Base-by-base conservation (phyloP, 2,797 vertebrate species). In the Spheniscus humboldti region DNA sequence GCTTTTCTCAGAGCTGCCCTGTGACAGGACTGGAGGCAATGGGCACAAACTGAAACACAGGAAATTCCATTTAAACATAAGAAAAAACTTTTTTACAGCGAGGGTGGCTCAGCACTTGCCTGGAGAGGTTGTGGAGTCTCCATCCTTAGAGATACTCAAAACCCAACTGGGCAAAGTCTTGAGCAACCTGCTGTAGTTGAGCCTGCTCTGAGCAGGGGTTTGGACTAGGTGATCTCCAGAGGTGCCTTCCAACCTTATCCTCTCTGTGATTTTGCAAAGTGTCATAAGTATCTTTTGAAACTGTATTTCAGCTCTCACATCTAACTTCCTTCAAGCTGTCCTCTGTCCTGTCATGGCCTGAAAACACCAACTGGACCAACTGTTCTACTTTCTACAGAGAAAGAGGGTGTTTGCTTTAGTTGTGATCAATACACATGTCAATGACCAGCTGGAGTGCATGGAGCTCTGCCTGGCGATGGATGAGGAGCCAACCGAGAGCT, bases 281-380 rank as follows among this genome's bases (percentile, higher is more conserved):
- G 8, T 41, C 60, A 13, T 8, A 25, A 50, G 6, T 28, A 18
- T 73, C 14, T 73, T 14, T 25, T 76, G 64, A 27, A 90, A 92
- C 35, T 5, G 0, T 71, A 8, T 90, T 86, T 86, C 27, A 66
- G 6, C 24, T 64, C 4, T 55, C 1, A 0, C 1, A 0, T 76
- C 85, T 59, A 25, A 3, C 37, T 60, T 71, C 63, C 55, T 88
- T 57, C 47, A 47, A 56, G 52, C 22, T 69, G 6, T 59, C 14
- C 16, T 82, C 14, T 6, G 5, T 39, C 47, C 19, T 78, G 25
- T 62, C 28, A 22, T 23, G 37, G 6, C 30, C 45, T 45, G 31
- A 62, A 64, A 86, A 28, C 10, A 63, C 11, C 27, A 62, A 1
- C 11, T 57, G n/a, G 12, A 56, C 37, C 37, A 63, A 16, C 6